Evolutionary conservation across 2,888 invertebrate genomes (phyloP).

Genomic region (Portevinia maculata): DNA sequence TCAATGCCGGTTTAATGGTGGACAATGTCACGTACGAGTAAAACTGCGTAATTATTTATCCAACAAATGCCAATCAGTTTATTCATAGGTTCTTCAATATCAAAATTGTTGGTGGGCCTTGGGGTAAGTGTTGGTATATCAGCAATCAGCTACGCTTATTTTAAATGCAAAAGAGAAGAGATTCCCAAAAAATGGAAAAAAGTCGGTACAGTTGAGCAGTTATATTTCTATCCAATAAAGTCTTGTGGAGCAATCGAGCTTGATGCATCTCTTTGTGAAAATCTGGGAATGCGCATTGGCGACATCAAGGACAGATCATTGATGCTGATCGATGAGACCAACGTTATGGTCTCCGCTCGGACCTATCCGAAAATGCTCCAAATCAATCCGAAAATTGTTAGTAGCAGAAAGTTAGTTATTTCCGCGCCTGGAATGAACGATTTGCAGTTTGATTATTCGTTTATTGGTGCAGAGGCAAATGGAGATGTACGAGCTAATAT

Average conservation of each 20-base stretch:
- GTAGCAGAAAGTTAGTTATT: slow-evolving; percentile 84
- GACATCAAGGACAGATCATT: slow-evolving; percentile 78
- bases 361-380: slow-evolving; percentile 79
- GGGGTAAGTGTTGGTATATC: slow-evolving; percentile 76
- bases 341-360: slow-evolving; percentile 79
- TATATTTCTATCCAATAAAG: slow-evolving; percentile 80
- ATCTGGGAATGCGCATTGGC: slow-evolving; percentile 78
- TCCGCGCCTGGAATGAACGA: slow-evolving; percentile 84
- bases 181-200: slow-evolving; percentile 80
- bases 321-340: slow-evolving; percentile 79
- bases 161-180: slow-evolving; percentile 77
- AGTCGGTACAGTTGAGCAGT: slow-evolving; percentile 77
- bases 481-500: slow-evolving; percentile 83
- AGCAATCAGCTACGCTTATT: slow-evolving; percentile 76
- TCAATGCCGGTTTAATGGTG: neutral
- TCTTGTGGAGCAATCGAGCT: slow-evolving; percentile 78
- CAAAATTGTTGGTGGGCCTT: slow-evolving; percentile 50
- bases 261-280: slow-evolving; percentile 76
- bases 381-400: slow-evolving; percentile 75
- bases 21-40: slow-evolving; percentile 49
- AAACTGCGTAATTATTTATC: neutral
- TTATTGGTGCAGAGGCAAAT: slow-evolving; percentile 77
- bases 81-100: slow-evolving; percentile 21
- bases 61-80: neutral
- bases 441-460: slow-evolving; percentile 82